Percentiles rank a stretch among this genome's conserved stretches.
phyloP scores from a whole-genome alignment of 2,888 invertebrate genomes.

The Thysanoteuthis rhombus region DNA sequence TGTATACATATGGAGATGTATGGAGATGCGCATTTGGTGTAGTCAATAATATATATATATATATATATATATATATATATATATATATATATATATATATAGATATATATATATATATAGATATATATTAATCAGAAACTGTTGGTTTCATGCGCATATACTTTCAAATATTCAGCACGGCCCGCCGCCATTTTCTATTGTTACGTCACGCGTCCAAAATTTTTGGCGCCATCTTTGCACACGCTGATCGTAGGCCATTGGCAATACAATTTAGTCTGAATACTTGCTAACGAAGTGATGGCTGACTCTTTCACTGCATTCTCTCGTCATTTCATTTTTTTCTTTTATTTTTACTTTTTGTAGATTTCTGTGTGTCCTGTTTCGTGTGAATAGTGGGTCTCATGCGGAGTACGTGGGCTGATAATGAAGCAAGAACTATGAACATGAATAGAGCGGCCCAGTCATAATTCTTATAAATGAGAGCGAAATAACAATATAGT shows the following conservation, averaged over 20 bases:
- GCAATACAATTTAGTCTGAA: background rate
- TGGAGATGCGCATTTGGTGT: too few species aligned
- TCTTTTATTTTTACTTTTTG: background rate
- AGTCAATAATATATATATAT: too few species aligned
- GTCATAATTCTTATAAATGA: too few species aligned
- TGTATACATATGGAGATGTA: too few species aligned
- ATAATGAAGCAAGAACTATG: background rate
- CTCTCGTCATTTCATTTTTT: background rate
- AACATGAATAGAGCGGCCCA: background rate
- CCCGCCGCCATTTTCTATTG: background rate
- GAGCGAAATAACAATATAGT: background rate
- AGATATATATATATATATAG: accelerated
- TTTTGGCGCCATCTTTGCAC: background rate
- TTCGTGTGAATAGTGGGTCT: background rate
- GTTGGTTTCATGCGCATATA: background rate
- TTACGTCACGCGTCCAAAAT: background rate
- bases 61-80: too few species aligned
- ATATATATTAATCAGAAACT: background rate
- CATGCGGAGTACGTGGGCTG: background rate
- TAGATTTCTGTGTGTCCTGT: background rate
- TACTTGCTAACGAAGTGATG: background rate
- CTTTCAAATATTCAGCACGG: background rate
- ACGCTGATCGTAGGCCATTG: background rate
- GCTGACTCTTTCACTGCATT: background rate
- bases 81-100: background rate